Conservation (phyloP, 2,797 vertebrate genomes). For the Leuciscus waleckii region DNA sequence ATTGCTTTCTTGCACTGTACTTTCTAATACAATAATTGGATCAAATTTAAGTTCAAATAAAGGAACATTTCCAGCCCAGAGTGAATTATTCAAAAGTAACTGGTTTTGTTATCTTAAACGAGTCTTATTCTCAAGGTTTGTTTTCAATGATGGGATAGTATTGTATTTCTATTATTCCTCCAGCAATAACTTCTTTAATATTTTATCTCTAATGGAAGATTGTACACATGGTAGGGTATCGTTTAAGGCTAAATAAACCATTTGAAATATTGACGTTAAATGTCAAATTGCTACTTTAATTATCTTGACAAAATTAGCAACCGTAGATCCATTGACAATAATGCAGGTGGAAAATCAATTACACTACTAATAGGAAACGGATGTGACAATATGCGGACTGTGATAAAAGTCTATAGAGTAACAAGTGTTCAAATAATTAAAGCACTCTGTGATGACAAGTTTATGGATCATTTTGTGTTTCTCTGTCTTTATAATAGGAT, state of each 20-base stretch:
- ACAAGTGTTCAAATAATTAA: background rate
- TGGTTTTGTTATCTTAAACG: background rate
- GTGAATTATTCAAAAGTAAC: background rate
- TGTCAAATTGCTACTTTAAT: background rate
- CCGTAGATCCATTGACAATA: background rate
- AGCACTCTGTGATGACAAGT: no score
- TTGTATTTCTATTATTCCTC: background rate
- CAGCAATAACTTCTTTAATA: background rate
- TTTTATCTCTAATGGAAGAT: background rate
- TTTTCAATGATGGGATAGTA: background rate
- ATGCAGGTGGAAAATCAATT: background rate
- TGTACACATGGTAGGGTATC: no score
- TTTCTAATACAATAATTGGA: background rate
- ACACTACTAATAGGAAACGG: background rate
- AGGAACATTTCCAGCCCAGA: background rate
- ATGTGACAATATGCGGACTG: background rate
- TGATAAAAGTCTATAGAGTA: background rate
- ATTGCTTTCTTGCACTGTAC: background rate
- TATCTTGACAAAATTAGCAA: background rate
- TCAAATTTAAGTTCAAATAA: background rate
- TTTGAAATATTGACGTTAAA: background rate
- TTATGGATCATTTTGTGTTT: background rate
- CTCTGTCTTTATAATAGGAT: slow-evolving; percentile 14
- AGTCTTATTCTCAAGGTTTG: background rate
- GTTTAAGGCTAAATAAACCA: no score